Evolutionary conservation across 2,888 invertebrate species (phyloP).

Genomic region (Falcaria lacertinaria): DNA sequence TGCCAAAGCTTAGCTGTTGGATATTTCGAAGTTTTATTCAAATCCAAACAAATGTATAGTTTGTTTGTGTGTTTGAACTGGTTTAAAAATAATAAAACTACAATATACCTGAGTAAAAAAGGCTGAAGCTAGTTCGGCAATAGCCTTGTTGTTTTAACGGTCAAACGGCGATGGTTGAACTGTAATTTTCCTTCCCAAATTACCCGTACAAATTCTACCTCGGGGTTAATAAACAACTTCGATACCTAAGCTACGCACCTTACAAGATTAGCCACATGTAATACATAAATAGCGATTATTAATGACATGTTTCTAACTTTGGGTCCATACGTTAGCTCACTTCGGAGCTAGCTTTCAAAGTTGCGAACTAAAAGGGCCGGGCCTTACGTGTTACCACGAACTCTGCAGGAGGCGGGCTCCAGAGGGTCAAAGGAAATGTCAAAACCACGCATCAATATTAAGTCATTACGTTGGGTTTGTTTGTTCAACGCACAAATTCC

Average conservation of each 20-base stretch:
- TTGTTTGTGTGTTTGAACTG: too few relatives aligned
- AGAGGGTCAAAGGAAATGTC: conserved; percentile 66
- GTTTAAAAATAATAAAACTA: too few relatives aligned
- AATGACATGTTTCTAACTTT: conserved; percentile 32
- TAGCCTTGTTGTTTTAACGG: too few relatives aligned
- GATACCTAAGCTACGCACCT: neutral
- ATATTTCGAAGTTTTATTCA: too few relatives aligned
- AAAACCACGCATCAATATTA: conserved; percentile 71
- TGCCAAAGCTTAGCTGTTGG: too few relatives aligned
- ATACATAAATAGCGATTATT: conserved; percentile 27
- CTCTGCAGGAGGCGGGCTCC: conserved; percentile 22
- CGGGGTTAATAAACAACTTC: neutral
- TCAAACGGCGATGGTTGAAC: too few relatives aligned
- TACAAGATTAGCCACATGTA: conserved; percentile 2
- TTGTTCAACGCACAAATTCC: conserved; percentile 43
- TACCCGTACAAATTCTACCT: neutral
- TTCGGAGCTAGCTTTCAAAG: conserved; percentile 43
- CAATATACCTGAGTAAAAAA: too few relatives aligned
- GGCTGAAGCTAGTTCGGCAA: too few relatives aligned
- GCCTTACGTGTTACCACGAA: conserved; percentile 25
- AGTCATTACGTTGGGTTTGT: conserved; percentile 59
- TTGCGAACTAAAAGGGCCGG: conserved; percentile 47
- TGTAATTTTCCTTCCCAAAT: neutral
- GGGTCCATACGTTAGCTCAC: conserved; percentile 30
- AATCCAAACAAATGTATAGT: too few relatives aligned